Base-by-base conservation (phyloP, 2,888 invertebrate species). In the Trissolcus japonicus region DNA sequence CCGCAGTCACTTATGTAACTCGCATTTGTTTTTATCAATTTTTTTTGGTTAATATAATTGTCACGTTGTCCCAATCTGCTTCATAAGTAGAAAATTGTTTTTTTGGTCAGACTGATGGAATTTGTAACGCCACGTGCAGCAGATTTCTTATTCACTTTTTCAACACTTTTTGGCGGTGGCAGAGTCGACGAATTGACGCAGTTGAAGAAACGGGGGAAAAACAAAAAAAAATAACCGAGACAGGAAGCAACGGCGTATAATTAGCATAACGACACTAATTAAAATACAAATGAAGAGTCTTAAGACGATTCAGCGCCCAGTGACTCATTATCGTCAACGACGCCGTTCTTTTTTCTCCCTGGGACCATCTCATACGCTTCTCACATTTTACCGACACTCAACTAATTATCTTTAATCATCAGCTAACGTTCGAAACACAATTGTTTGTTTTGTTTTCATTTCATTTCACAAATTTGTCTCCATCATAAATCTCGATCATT, bases 231-330 rank as follows among this genome's bases (percentile, higher is more conserved):
- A 35, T 35, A 35, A 71, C 67, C 78, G 53, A 80, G 83, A 86
- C 86, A 86, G 86, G 86, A 87, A 85, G 85, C 85, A 85, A 86
- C 85, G 86, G 85, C 83, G 84, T 83, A 82, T 87, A 87, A 89
- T 89, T 89, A 89, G 89, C 89, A 92, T 92, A 92, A 92, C 92
- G 92, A 92, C 91, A 91, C 92, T 92, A 92, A 92, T 92, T 92
- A 92, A 92, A 92, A 92, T 92, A 92, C 92, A 92, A 92, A 92
- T 92, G 92, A 92, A 92, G 92, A 91, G 91, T 91, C 90, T 92
- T 92, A 91, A 91, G 91, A 91, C 89, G 90, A 88, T 90, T 89
- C 88, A 84, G 88, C 88, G 88, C 88, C 80, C 81, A 84, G 82
- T 85, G 86, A 88, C 86, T 87, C 88, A 89, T 89, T 88, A 88